Base-by-base conservation (phyloP, 1,140 invertebrate species). In the Neuroterus valhalla region DNA sequence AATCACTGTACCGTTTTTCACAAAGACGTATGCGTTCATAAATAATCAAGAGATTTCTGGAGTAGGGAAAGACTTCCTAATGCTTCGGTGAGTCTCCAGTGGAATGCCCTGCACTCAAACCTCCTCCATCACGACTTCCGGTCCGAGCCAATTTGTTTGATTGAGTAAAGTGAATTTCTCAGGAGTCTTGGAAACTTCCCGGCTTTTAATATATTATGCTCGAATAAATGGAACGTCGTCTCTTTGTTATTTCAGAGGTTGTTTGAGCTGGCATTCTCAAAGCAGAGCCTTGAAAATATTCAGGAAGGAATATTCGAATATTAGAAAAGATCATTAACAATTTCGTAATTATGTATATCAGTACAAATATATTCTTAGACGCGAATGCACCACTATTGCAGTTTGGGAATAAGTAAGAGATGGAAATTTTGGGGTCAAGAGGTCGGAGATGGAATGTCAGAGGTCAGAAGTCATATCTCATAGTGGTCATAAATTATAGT, bases 91-190 rank as follows among this genome's bases (percentile, higher is more conserved):
- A n/a, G n/a, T 8, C 6, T 8, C 17, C 46, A 17, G n/a, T 55
- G 50, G 17, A 52, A 21, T 52, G 21, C 21, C 19, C 19, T 62
- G 55, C 11, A 62, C 26, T 62, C 31, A 31, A 62, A 62, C 12
- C n/a, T 5, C 14, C 23, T 62, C 23, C 31, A n/a, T 62, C 31
- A n/a, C 55, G 55, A 62, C 26, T 31, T 62, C 26, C 23, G 55
- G 55, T 62, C 55, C 31, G 26, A 62, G 23, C 55, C 55, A 31
- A 62, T 62, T 62, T 62, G 26, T 62, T 31, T 31, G 55, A 62
- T 62, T 62, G 26, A 62, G 55, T 62, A 62, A 55, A 55, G 52
- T 21, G 52, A 26, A 55, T 55, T 55, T 55, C 52, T 55, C 11
- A 55, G 52, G 5, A 62, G 12, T 26, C 12, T 62, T 15, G 12